Percentiles rank a stretch among this genome's conserved stretches.
phyloP scores from a whole-genome alignment of 1,140 invertebrate genomes.

The Formica selysi region DNA sequence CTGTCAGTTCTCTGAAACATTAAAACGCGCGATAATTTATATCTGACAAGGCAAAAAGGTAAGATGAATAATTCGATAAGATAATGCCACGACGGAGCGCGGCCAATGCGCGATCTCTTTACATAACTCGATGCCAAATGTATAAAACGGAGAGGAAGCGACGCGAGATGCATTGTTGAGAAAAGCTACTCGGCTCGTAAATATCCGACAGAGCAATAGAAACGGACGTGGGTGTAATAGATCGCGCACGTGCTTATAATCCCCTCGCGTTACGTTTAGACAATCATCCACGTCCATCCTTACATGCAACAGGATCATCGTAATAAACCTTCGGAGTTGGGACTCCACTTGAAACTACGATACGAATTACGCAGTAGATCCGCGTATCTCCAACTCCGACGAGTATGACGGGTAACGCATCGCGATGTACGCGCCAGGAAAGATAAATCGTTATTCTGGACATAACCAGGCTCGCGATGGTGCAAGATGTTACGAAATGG shows the following conservation, averaged over 20 bases:
- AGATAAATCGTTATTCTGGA: conserved; percentile 49
- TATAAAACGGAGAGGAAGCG: background rate
- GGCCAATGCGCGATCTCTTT: conserved; percentile 37
- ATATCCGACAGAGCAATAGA: conserved; percentile 52
- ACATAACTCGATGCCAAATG: conserved; percentile 11
- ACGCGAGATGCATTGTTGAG: background rate
- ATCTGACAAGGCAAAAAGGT: background rate
- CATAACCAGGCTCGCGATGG: background rate
- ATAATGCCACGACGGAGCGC: conserved; percentile 35
- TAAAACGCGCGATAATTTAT: conserved; percentile 56
- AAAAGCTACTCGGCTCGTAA: conserved; percentile 51
- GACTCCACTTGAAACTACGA: background rate
- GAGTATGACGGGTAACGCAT: conserved; percentile 16
- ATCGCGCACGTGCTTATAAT: conserved; percentile 23
- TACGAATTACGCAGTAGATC: conserved; percentile 42
- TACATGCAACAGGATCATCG: background rate
- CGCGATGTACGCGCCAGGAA: background rate
- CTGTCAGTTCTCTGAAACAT: conserved; percentile 20
- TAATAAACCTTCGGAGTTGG: conserved; percentile 16
- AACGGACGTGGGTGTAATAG: conserved; percentile 22
- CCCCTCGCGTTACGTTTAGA: background rate
- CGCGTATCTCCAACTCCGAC: conserved; percentile 16
- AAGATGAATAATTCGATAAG: conserved; percentile 67
- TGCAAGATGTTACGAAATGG: conserved; percentile 42
- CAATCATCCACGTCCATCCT: conserved; percentile 19